phyloP scores from a whole-genome alignment of 2,888 invertebrate species.

The Carcina quercana region DNA sequence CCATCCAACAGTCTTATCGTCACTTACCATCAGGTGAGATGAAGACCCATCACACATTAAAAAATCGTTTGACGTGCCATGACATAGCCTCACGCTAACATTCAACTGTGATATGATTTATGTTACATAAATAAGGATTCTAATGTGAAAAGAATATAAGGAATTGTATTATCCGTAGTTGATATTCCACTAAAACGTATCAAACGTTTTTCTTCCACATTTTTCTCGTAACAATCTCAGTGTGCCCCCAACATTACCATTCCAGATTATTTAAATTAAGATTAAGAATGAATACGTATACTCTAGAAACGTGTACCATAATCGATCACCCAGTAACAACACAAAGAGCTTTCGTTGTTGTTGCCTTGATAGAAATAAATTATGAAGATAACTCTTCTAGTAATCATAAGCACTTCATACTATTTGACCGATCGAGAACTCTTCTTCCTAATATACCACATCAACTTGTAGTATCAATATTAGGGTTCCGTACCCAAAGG shows the following conservation, averaged over 20 bases:
- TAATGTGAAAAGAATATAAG: too few relatives aligned
- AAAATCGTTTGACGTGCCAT: too few relatives aligned
- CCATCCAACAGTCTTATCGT: too few relatives aligned
- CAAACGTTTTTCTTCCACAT: too few relatives aligned
- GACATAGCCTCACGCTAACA: too few relatives aligned
- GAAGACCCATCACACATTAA: too few relatives aligned
- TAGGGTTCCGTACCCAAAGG: too few relatives aligned
- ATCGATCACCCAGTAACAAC: background rate
- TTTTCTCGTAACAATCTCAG: background rate
- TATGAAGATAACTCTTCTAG: conserved; percentile 11
- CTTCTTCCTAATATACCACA: conserved; percentile 35
- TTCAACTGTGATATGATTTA: too few relatives aligned
- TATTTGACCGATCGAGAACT: conserved; percentile 24
- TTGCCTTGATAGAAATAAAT: background rate
- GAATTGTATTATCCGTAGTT: too few relatives aligned
- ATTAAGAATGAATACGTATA: background rate
- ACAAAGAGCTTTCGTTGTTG: background rate
- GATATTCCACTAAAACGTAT: too few relatives aligned
- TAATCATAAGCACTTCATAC: conserved; percentile 13
- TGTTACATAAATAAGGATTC: too few relatives aligned
- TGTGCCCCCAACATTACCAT: background rate
- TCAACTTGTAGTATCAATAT: conserved; percentile 32
- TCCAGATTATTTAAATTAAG: background rate
- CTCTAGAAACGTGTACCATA: background rate
- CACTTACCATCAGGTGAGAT: too few relatives aligned